phyloP scores from a whole-genome alignment of 2,797 vertebrate genomes.

The Microchirus variegatus region DNA sequence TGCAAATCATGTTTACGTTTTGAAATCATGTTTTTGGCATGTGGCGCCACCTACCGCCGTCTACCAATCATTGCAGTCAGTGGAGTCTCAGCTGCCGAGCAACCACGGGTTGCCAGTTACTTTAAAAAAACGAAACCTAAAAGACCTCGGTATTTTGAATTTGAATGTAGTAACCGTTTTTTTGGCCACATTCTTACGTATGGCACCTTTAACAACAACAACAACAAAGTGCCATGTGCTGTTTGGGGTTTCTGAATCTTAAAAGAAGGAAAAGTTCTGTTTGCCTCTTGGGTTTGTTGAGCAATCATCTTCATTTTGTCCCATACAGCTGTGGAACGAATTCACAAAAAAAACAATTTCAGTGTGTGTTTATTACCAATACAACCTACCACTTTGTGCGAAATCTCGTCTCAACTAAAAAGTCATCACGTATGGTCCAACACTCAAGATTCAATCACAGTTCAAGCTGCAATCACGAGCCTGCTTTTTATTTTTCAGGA shows the following conservation, averaged over 20 bases:
- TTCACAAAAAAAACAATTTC: not conserved
- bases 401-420: not conserved
- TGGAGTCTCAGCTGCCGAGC: no score
- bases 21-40: no score
- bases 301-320: constrained; percentile 13
- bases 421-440: not conserved
- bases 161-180: no score
- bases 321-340: constrained; percentile 3
- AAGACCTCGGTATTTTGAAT: no score
- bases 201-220: no score
- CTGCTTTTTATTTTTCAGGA: constrained; percentile 3
- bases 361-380: constrained; percentile 9
- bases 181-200: no score
- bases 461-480: constrained; percentile 17
- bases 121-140: no score
- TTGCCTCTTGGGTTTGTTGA: not conserved
- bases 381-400: constrained; percentile 7
- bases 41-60: no score
- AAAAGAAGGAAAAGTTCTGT: not conserved
- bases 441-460: constrained; percentile 25
- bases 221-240: not conserved
- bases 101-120: no score
- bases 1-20: no score
- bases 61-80: no score
- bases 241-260: no score